Evolutionary conservation across 30 jellyfish, hydroid and myxozoan species (phyloP), one percentile per base, ranked within the genome.

Genomic region (Chironex yamaguchii): DNA sequence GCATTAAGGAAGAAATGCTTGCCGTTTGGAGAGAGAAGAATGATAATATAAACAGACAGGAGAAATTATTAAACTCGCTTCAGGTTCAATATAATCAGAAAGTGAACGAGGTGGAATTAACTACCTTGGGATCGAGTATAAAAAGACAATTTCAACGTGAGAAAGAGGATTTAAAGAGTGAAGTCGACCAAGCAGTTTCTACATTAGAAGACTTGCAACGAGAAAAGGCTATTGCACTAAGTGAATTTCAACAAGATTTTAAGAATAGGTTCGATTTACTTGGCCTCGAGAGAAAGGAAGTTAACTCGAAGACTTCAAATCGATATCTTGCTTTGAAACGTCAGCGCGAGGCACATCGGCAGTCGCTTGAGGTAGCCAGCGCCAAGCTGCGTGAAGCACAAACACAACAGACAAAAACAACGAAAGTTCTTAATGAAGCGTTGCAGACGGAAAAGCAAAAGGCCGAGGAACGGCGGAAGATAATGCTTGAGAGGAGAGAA

Each of bases 221-320:
- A 27, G 30, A 49, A 0, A 84, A 92, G 81, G 97, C 92, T 29
- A 67, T 69, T 32, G 91, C 86, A 1, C 68, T 94, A 67, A 69
- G 92, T 74, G 70, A 68, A 49, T 85, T 79, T 50, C 82, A 74
- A 66, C 83, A 79, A 13, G 96, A 88, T 54, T 84, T 65, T 74
- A 50, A 79, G 29, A 88, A 75, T 49, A 34, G 97, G 22, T 94
- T 90, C 67, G 95, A 84, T 29, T 89, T 94, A 84, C 58, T 94
- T 17, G 42, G 92, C 26, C 89, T 97, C 96, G 99, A 94, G 75
- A 74, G 95, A 34, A 94, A 84, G 22, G 63, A 48, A 42, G 90
- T 65, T 9, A 90, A 78, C 35, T 91, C 75, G 76, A 84, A 88
- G 29, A 34, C 33, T 13, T 84, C 70, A 29, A 42, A 51, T 20